These are phyloP conservation scores for Lasiommata megera DNA, from an alignment of 2,888 invertebrate genomes.

Conservation along the genomic window DNA sequence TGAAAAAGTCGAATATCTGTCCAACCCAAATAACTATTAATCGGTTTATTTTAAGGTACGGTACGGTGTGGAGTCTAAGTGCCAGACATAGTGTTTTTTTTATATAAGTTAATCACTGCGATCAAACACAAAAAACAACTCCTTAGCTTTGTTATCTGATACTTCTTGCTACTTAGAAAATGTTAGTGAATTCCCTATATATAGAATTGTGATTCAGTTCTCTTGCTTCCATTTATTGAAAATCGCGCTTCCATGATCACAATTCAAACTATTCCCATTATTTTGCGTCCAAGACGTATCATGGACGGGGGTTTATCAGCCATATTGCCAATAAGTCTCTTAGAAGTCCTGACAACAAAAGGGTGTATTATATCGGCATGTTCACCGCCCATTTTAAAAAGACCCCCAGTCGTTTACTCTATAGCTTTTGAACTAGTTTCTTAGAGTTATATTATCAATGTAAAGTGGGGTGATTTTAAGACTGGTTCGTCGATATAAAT, in stretches of 20 bases:
- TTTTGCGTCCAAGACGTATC: constrained; percentile 32
- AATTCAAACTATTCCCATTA: constrained; percentile 38
- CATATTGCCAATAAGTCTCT: constrained; percentile 51
- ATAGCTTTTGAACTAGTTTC: constrained; percentile 25
- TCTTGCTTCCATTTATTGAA: constrained; percentile 24
- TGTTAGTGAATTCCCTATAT: constrained; percentile 1
- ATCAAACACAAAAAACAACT: too few species aligned
- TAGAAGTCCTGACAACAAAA: constrained; percentile 42
- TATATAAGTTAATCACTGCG: too few species aligned
- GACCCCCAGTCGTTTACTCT: constrained; percentile 29
- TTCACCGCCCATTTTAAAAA: constrained; percentile 31
- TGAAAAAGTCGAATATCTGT: too few species aligned
- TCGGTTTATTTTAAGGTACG: too few species aligned
- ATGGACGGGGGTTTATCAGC: constrained; percentile 42
- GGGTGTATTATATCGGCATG: constrained; percentile 37
- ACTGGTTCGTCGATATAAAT: constrained; percentile 46
- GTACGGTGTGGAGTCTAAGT: too few species aligned
- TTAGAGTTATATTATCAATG: constrained; percentile 7
- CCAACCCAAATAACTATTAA: too few species aligned
- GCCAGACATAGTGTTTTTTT: too few species aligned
- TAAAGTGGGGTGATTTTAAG: constrained; percentile 26
- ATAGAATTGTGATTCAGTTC: constrained; percentile 22
- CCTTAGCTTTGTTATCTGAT: too few species aligned
- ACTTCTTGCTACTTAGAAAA: neutral
- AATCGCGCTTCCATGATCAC: constrained; percentile 21